Percentiles rank a stretch among this genome's conserved stretches.
phyloP scores from a whole-genome alignment of 2,113 vertebrate species.

The Sardina pilchardus region DNA sequence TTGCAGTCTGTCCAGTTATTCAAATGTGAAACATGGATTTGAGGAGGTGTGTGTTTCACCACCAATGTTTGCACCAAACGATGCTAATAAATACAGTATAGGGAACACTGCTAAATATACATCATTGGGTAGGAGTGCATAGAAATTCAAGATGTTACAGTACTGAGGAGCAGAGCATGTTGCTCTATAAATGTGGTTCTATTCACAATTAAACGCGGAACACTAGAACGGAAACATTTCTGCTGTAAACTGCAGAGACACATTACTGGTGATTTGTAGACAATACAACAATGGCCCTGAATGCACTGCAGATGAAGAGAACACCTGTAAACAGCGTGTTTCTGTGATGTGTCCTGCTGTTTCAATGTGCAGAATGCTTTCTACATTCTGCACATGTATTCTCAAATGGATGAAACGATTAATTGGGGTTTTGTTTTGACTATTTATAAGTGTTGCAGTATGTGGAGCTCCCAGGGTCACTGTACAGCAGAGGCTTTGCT shows the following conservation, averaged over 20 bases:
- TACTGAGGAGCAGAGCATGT: background rate
- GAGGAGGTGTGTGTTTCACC: background rate
- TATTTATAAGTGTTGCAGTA: background rate
- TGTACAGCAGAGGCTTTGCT: too few species aligned
- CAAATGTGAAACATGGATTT: background rate
- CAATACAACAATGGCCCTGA: too few species aligned
- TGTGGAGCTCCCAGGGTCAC: too few species aligned
- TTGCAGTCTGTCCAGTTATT: background rate
- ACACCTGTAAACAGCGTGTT: too few species aligned
- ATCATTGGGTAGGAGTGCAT: background rate
- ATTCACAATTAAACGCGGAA: background rate
- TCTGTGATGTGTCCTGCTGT: too few species aligned
- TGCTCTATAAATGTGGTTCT: background rate
- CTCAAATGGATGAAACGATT: background rate
- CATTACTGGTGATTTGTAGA: too few species aligned
- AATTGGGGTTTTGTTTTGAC: background rate
- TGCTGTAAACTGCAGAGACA: background rate
- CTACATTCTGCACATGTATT: too few species aligned
- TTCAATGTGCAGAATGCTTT: too few species aligned
- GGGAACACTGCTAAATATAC: background rate
- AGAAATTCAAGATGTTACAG: background rate
- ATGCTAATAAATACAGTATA: background rate
- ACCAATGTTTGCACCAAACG: background rate
- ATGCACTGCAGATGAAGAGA: too few species aligned
- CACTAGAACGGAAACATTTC: background rate